A percentile compares a stretch with the other conserved stretches of the same genome.
Conservation (phyloP, 2,888 invertebrate genomes). For the Capitulum mitella region DNA sequence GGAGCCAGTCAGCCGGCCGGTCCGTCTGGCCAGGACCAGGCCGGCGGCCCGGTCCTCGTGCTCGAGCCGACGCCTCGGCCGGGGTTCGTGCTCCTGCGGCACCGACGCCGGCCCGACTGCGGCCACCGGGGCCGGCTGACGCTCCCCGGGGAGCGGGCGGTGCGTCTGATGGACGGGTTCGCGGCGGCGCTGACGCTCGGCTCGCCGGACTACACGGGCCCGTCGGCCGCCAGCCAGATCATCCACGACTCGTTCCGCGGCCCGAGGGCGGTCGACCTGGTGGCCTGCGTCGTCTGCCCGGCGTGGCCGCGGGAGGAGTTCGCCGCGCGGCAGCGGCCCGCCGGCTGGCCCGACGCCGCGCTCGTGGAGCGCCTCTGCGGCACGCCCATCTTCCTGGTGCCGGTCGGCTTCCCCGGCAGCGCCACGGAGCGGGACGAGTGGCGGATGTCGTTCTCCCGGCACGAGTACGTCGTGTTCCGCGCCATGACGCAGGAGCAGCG, state of each 20-base stretch:
- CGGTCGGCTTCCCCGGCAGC: neutral
- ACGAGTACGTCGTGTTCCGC: neutral
- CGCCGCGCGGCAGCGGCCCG: neutral
- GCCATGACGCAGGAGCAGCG: neutral
- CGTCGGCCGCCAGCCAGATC: neutral
- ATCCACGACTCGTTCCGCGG: no score
- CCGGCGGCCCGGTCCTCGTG: no score
- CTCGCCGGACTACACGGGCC: neutral
- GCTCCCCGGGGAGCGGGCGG: neutral
- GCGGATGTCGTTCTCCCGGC: conserved; percentile 1
- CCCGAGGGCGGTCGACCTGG: neutral
- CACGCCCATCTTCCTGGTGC: neutral
- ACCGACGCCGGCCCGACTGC: neutral
- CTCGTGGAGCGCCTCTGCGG: neutral
- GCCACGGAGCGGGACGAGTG: neutral
- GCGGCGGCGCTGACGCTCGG: neutral
- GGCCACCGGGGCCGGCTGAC: neutral
- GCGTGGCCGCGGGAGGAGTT: neutral
- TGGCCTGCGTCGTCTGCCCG: neutral
- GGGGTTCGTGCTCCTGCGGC: neutral
- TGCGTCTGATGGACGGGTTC: neutral
- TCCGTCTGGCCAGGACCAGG: neutral
- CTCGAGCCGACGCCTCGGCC: neutral
- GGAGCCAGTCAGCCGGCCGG: neutral
- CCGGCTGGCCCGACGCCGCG: neutral